Base-by-base conservation (phyloP, 2,888 invertebrate genomes). In the Spodoptera littoralis region DNA sequence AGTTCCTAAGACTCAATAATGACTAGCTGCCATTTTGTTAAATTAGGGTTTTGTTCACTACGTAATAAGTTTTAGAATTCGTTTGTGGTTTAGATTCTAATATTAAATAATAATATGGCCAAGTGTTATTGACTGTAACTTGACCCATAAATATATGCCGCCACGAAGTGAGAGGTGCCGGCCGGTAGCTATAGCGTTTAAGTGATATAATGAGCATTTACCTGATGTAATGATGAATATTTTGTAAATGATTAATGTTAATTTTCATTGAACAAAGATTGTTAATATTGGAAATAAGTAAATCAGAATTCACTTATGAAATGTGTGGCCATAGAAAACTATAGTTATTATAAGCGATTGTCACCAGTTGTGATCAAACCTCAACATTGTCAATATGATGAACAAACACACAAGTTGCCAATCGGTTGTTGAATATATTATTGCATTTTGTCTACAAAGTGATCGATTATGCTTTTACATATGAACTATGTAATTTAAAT, bases 1-100 rank as follows among this genome's bases (percentile, higher is more conserved):
- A 92, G 93, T 93, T 93, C 93, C 93, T 93, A 92, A 88, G 84
- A 88, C 86, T 89, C 88, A 86, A 87, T 88, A 88, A 88, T 83
- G 86, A 83, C 70, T 88, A 90, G 90, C 90, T 92, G 93, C 93
- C 93, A 92, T 93, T 90, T 89, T 85, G 57, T 45, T 22, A 51
- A 59, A 50, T 58, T 84, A 83, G 84, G 82, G 67, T 85, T 84
- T 79, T 76, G 83, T 86, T 83, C 78, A 83, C 77, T 80, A 79
- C 69, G 70, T 82, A 82, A 82, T 85, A 84, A 82, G 77, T 72
- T 73, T 76, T 84, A 88, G 88, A 90, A 89, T 90, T 89, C 77
- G 81, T 83, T 84, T 76, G 65, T 83, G 76, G 71, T 78, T 65
- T 81, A 80, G 76, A 66, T 79, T 76, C 56, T 76, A 80, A 76